Percentiles rank a stretch among this genome's conserved stretches.
phyloP scores from a whole-genome alignment of 2,888 invertebrate species.

The Lydus trimaculatus region DNA sequence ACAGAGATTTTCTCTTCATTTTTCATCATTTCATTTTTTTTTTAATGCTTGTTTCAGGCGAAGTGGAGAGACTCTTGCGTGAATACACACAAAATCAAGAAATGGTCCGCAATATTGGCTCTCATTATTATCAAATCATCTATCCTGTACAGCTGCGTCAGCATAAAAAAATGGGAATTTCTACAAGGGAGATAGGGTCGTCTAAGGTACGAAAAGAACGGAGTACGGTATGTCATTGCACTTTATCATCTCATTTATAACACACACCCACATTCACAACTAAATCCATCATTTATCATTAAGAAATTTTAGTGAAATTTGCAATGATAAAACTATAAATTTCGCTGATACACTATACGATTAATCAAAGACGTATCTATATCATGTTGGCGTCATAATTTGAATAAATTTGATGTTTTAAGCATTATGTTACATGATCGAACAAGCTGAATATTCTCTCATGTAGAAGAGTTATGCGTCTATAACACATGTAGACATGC shows the following conservation, averaged over 20 bases:
- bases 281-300: background rate
- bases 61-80: conserved; percentile 89
- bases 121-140: conserved; percentile 92
- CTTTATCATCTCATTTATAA: conserved; percentile 50
- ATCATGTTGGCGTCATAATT: background rate
- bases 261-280: too few relatives aligned
- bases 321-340: background rate
- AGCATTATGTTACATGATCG: background rate
- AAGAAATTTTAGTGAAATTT: background rate
- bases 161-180: conserved; percentile 96
- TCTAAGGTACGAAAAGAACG: conserved; percentile 78
- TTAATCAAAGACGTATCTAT: conserved; percentile 6
- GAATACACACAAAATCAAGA: conserved; percentile 93
- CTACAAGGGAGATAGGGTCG: conserved; percentile 88
- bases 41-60: conserved; percentile 74
- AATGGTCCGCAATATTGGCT: conserved; percentile 89
- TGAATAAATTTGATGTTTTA: background rate
- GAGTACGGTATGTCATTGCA: conserved; percentile 66
- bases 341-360: background rate
- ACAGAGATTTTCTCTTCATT: too few relatives aligned
- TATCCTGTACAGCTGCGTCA: conserved; percentile 93
- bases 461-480: background rate
- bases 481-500: background rate
- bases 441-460: background rate
- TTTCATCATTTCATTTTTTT: conserved; percentile 16